These are phyloP conservation scores for Achlya flavicornis DNA, from an alignment of 2,888 invertebrate genomes.

Conservation along the genomic window DNA sequence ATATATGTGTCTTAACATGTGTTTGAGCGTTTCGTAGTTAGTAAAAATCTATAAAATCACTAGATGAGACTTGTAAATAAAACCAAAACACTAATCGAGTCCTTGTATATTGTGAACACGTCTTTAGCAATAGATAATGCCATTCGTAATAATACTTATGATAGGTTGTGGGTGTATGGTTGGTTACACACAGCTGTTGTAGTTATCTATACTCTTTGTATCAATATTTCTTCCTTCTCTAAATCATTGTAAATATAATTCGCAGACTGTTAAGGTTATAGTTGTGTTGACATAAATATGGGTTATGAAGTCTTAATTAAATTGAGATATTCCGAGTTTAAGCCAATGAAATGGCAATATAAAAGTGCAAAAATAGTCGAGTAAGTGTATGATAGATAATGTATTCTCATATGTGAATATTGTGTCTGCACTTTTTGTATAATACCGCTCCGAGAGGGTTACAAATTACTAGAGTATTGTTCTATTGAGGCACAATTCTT, in stretches of 20 bases:
- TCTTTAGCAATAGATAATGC: slow-evolving; percentile 35
- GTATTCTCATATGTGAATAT: slow-evolving; percentile 79
- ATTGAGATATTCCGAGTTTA: slow-evolving; percentile 83
- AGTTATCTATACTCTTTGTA: slow-evolving; percentile 64
- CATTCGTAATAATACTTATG: slow-evolving; percentile 49
- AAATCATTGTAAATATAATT: slow-evolving; percentile 72
- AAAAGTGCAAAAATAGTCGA: slow-evolving; percentile 80
- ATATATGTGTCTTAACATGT: slow-evolving; percentile 39
- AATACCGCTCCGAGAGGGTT: slow-evolving; percentile 67
- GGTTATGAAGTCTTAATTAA: slow-evolving; percentile 80
- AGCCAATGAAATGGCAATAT: slow-evolving; percentile 79
- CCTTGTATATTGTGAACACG: slow-evolving; percentile 54
- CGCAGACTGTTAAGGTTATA: slow-evolving; percentile 62
- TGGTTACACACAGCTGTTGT: slow-evolving; percentile 31
- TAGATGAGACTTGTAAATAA: slow-evolving; percentile 52
- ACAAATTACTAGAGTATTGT: slow-evolving; percentile 70
- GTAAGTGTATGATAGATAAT: slow-evolving; percentile 78
- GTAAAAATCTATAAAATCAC: slow-evolving; percentile 30
- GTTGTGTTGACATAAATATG: slow-evolving; percentile 67
- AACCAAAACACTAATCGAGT: slow-evolving; percentile 40
- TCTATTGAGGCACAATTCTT: slow-evolving; percentile 78
- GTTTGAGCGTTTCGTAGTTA: slow-evolving; percentile 33
- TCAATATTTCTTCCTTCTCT: slow-evolving; percentile 69
- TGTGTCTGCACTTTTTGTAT: slow-evolving; percentile 80
- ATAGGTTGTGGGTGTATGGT: slow-evolving; percentile 41